phyloP scores from a whole-genome alignment of 2,888 invertebrate species.

The Electrophaes corylata region DNA sequence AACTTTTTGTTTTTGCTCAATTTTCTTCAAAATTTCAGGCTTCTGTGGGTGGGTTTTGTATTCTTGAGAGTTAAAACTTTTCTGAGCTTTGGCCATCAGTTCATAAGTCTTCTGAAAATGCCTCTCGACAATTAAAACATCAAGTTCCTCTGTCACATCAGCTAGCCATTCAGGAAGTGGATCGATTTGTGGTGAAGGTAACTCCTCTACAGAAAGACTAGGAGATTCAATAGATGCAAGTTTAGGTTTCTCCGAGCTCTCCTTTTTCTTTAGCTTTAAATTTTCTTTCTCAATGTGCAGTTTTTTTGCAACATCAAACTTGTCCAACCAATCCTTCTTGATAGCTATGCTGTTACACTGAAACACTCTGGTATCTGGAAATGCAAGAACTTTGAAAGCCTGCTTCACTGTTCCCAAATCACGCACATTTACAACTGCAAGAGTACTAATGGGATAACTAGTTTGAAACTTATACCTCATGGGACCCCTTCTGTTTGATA shows the following conservation, averaged over 20 bases:
- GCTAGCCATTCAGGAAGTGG: constrained; percentile 92
- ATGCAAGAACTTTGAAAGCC: constrained; percentile 96
- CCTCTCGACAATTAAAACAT: constrained; percentile 97
- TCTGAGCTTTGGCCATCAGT: constrained; percentile 86
- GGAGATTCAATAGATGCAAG: constrained; percentile 73
- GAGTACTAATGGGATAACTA: constrained; percentile 92
- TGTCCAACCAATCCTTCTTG: constrained; percentile 97
- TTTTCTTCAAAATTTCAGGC: constrained; percentile 77
- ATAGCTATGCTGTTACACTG: constrained; percentile 92
- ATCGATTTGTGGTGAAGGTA: constrained; percentile 69
- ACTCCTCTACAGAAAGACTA: constrained; percentile 75
- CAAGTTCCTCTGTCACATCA: constrained; percentile 96
- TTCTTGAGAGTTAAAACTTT: constrained; percentile 68
- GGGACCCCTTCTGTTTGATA: constrained; percentile 89
- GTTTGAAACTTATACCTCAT: constrained; percentile 93
- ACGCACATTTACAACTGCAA: constrained; percentile 97
- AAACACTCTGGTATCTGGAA: constrained; percentile 96
- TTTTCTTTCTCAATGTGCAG: constrained; percentile 87
- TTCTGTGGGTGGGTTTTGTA: constrained; percentile 70
- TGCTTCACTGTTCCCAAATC: constrained; percentile 95
- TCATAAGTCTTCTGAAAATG: constrained; percentile 97
- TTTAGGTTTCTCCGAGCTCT: constrained; percentile 69
- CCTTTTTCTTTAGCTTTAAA: constrained; percentile 82
- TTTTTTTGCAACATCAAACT: constrained; percentile 95
- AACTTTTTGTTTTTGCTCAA: constrained; percentile 89